These are phyloP conservation scores for Elgonia sp. DNA, from an alignment of 2,888 invertebrate genomes.

Conservation along the genomic window DNA sequence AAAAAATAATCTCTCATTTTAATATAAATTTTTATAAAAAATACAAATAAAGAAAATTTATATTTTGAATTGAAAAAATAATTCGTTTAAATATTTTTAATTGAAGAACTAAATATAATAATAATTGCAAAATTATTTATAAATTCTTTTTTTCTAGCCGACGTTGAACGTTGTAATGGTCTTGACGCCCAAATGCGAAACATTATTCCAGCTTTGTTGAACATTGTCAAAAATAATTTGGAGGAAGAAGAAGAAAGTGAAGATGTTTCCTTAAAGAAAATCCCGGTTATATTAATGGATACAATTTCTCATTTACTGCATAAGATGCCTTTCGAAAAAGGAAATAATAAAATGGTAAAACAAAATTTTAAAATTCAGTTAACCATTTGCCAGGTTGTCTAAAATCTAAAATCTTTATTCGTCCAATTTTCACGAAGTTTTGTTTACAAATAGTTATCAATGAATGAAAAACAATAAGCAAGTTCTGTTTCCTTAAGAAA, in stretches of 20 bases:
- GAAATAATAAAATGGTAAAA: slow-evolving; percentile 73
- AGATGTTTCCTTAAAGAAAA: slow-evolving; percentile 77
- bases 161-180: slow-evolving; percentile 57
- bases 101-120: no score
- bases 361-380: no score
- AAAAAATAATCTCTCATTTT: no score
- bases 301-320: slow-evolving; percentile 81
- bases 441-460: no score
- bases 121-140: background rate
- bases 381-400: background rate
- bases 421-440: no score
- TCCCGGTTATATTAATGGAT: slow-evolving; percentile 82
- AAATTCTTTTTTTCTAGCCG: slow-evolving; percentile 53
- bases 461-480: no score
- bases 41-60: no score
- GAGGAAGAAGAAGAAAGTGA: slow-evolving; percentile 79
- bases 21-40: no score
- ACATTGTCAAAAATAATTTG: slow-evolving; percentile 76
- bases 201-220: slow-evolving; percentile 79
- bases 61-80: no score
- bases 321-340: slow-evolving; percentile 81
- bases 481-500: no score
- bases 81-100: no score
- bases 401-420: slow-evolving; percentile 9
- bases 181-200: slow-evolving; percentile 79